Base-by-base conservation (phyloP, 1,140 invertebrate genomes). In the Penaeus indicus region DNA sequence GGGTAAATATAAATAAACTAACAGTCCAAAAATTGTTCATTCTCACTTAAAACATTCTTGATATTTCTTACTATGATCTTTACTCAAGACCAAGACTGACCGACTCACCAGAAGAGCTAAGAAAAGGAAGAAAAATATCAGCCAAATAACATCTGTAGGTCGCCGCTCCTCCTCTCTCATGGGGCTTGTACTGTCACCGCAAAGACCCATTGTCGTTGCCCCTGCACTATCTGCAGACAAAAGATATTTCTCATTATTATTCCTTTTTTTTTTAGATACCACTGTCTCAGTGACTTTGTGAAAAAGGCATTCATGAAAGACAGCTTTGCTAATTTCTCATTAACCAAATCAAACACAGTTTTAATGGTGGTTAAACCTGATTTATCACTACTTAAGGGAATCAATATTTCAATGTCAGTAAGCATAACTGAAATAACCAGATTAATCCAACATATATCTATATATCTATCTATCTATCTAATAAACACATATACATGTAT, bases 141-240 rank as follows among this genome's bases (percentile, higher is more conserved):
- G 81, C 87, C 87, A 88, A 16, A 88, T 11, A 25, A 88, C 87
- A 84, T 88, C 87, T 42, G 87, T 88, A 32, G 75, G 87, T 64
- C 81, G 67, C 22, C 87, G 81, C 22, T 88, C 87, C 61, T 88
- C 87, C 81, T 88, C 87, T 62, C 62, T 32, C 21, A 61, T 67
- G 13, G 87, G 87, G 19, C 27, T 69, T 38, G 69, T 80, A 84
- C 27, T 84, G 60, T 88, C 81, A 21, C 87, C 81, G 60, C 87
- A 88, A 47, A 81, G 84, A 42, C 87, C 87, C 87, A 88, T 88
- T 61, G 19, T 75, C 19, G 54, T 22, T 54, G 42, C 7, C 19
- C 19, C 60, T 77, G 47, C n/a, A 79, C 72, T 61, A 75, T 75
- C 72, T 19, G 27, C 2, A 38, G 27, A 75, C 2, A 75, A 13